phyloP scores from a whole-genome alignment of 2,888 invertebrate species.

The Tenthredo mesomela region DNA sequence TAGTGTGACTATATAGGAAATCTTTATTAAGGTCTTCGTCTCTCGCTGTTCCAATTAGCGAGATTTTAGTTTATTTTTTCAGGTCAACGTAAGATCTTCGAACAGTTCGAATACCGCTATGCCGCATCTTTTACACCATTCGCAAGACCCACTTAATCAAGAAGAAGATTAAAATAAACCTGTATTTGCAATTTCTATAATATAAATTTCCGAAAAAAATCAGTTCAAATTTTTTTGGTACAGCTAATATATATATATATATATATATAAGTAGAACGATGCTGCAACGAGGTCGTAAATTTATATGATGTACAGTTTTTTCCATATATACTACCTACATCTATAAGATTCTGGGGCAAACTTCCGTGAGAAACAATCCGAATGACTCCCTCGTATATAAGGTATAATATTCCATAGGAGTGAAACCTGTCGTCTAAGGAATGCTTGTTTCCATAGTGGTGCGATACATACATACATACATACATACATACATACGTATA shows the following conservation, averaged over 20 bases:
- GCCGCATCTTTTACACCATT: background rate
- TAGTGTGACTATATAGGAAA: background rate
- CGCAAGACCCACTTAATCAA: background rate
- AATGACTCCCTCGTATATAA: background rate
- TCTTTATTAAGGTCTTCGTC: background rate
- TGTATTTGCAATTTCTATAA: background rate
- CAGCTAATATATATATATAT: too few species aligned
- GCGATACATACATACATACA: background rate
- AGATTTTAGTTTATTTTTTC: slow-evolving; percentile 11
- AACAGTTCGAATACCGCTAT: slow-evolving; percentile 11
- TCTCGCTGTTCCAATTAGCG: background rate
- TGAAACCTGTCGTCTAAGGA: slow-evolving; percentile 32
- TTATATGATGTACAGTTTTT: background rate
- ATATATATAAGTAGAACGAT: too few species aligned
- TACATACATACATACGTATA: background rate
- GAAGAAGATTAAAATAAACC: background rate
- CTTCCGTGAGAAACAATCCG: slow-evolving; percentile 20
- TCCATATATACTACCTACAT: too few species aligned
- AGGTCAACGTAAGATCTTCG: background rate
- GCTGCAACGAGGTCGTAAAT: background rate
- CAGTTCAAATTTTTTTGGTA: background rate
- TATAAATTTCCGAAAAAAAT: background rate
- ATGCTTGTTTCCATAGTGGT: slow-evolving; percentile 10
- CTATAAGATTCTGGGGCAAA: background rate
- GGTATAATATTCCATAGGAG: slow-evolving; percentile 8